phyloP scores from a whole-genome alignment of 2,888 invertebrate species.

The Muschampia plurimacula region DNA sequence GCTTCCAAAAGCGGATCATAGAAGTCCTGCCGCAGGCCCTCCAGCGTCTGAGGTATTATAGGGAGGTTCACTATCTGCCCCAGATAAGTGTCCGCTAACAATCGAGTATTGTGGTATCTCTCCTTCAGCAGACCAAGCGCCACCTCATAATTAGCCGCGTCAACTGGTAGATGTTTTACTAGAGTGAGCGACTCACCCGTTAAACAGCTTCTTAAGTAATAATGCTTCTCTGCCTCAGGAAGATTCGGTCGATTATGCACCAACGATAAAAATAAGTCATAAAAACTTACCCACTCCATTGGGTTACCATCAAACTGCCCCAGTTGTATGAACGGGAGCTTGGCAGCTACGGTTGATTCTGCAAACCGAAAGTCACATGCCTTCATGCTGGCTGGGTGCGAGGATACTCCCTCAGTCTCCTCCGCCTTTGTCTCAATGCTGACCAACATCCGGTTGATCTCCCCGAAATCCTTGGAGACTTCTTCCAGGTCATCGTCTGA shows the following conservation, averaged over 20 bases:
- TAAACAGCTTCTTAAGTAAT: neutral
- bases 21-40: neutral
- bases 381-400: neutral
- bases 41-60: neutral
- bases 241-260: neutral
- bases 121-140: neutral
- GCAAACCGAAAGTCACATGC: neutral
- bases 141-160: neutral
- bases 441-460: neutral
- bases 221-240: neutral
- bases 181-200: neutral
- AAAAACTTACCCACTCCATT: neutral
- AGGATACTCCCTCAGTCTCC: neutral
- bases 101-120: neutral
- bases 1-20: neutral
- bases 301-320: neutral
- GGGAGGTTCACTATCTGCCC: neutral
- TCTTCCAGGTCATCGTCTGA: neutral
- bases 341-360: neutral
- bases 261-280: neutral
- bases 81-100: neutral
- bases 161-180: neutral
- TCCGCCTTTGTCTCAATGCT: neutral
- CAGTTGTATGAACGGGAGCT: neutral
- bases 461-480: neutral